Conservation (phyloP, 2,113 vertebrate species). For the Arenaria interpres region DNA sequence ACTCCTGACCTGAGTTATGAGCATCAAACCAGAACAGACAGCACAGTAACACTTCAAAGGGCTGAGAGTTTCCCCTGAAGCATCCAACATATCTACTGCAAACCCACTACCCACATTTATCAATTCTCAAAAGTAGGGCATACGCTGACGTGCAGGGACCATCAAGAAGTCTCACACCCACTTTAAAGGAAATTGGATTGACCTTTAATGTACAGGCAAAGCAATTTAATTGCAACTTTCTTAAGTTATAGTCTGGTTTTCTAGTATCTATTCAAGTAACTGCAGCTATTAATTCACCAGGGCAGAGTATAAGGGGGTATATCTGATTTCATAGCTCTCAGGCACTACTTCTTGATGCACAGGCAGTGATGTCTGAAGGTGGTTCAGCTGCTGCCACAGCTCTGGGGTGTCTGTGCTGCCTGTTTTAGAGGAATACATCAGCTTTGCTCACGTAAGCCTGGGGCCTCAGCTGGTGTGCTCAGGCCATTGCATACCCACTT, state of each 20-base stretch:
- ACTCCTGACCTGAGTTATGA: background rate
- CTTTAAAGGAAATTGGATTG: background rate
- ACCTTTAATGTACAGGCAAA: background rate
- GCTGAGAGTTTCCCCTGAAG: background rate
- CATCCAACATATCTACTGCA: background rate
- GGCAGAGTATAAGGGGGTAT: rapidly evolving
- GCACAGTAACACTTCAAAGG: background rate
- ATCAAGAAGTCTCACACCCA: background rate
- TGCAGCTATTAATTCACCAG: background rate
- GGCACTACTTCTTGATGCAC: background rate
- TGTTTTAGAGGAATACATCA: background rate
- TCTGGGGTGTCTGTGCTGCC: background rate
- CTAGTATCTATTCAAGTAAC: background rate
- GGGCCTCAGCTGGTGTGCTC: background rate
- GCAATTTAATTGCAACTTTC: background rate
- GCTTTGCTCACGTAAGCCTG: background rate
- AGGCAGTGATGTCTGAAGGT: background rate
- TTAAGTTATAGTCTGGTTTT: background rate
- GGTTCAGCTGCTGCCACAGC: background rate
- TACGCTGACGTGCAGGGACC: background rate
- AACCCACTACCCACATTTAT: background rate
- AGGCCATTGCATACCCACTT: background rate
- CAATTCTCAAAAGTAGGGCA: background rate
- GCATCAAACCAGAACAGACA: background rate
- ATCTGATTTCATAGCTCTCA: background rate